Evolutionary conservation across 1,140 invertebrate species (phyloP).

Genomic region (Calliphora vicina): DNA sequence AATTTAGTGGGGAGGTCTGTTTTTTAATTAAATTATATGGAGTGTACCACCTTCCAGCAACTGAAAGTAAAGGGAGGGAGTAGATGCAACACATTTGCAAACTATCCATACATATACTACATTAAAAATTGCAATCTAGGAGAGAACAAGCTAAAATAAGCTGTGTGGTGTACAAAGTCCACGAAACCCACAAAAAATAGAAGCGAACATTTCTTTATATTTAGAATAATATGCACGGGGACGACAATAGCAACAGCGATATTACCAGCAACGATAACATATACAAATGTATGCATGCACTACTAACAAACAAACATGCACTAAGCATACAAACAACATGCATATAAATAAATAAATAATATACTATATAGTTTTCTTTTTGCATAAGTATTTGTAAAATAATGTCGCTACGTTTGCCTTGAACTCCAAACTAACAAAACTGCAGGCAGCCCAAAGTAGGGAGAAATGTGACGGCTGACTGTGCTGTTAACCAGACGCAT

Average conservation of each 20-base stretch:
- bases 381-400: neutral
- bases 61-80: neutral
- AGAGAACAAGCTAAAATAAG: neutral
- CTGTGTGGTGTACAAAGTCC: neutral
- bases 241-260: neutral
- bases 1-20: no score
- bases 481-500: neutral
- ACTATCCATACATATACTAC: neutral
- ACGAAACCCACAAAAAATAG: neutral
- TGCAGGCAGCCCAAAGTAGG: neutral
- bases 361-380: no score
- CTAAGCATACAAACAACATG: neutral
- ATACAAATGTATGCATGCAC: neutral
- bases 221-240: neutral
- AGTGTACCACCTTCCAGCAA: no score
- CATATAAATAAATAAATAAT: neutral
- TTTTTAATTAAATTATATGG: no score
- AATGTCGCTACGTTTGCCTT: conserved; percentile 21
- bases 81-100: neutral
- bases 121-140: neutral
- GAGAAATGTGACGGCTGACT: neutral
- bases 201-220: neutral
- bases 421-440: conserved; percentile 18
- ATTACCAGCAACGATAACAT: neutral
- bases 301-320: neutral